A percentile compares a stretch with the other conserved stretches of the same genome.
These are phyloP conservation scores for Dolomedes plantarius DNA, from an alignment of 2,888 invertebrate genomes.

Conservation along the genomic window DNA sequence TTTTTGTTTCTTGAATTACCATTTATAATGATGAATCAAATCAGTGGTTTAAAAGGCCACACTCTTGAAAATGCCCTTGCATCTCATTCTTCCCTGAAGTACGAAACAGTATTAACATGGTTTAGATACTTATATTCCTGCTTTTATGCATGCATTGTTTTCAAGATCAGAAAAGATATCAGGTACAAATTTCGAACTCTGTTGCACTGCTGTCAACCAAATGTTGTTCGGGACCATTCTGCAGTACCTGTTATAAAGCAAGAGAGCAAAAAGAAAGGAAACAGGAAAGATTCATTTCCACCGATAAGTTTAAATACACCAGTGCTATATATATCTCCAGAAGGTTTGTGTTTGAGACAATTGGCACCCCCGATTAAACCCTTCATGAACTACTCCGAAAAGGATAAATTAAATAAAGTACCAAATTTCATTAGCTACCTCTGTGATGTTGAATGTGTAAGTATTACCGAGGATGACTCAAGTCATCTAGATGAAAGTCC, in stretches of 20 bases:
- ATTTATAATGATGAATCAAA: constrained; percentile 55
- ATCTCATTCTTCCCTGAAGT: constrained; percentile 38
- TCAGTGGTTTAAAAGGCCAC: constrained; percentile 25
- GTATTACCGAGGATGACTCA: constrained; percentile 17
- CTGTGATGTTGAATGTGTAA: constrained; percentile 57
- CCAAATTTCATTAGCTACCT: constrained; percentile 68
- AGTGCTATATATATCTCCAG: constrained; percentile 75
- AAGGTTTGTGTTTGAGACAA: constrained; percentile 75
- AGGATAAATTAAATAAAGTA: not conserved
- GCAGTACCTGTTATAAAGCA: constrained; percentile 48
- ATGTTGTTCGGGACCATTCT: constrained; percentile 72
- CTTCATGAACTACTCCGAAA: not conserved
- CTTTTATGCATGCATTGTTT: constrained; percentile 73
- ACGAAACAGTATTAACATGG: constrained; percentile 75
- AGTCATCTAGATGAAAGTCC: not conserved
- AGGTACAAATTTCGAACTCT: constrained; percentile 73
- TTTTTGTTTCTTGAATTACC: constrained; percentile 56
- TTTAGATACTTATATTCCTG: constrained; percentile 73
- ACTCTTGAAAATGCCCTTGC: constrained; percentile 21
- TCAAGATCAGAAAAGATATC: constrained; percentile 74
- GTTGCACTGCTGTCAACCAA: constrained; percentile 74
- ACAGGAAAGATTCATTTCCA: constrained; percentile 69
- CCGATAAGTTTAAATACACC: constrained; percentile 74
- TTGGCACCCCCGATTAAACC: constrained; percentile 37
- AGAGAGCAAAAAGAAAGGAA: constrained; percentile 60